Evolutionary conservation across 2,113 vertebrate species (phyloP), one percentile per base, ranked within the genome.

Genomic region (Anarhynchus alexandrinus): DNA sequence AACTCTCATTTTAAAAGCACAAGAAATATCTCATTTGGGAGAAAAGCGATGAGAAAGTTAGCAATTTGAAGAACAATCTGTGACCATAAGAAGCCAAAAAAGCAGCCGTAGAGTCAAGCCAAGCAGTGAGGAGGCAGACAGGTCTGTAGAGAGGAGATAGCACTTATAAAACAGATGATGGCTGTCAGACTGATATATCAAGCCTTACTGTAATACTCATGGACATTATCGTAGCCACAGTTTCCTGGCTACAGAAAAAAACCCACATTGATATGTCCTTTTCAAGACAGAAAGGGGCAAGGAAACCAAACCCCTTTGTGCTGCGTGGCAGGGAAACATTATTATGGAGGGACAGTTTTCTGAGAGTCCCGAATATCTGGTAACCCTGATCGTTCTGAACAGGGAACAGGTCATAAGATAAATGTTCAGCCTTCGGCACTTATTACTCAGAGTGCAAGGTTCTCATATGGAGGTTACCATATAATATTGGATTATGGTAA

Each of bases 351-450:
- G 76, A 79, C 67, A 47, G 38, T 95, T 93, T 92, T 85, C 66
- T 82, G 16, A 77, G 85, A 71, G 79, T 54, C 58, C 55, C 18
- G 25, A 84, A 55, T 73, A 95, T 65, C 65, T 82, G 76, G 81
- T 91, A 96, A 94, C 32, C 42, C 82, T 64, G 89, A 86, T 73
- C 7, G 1, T 57, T 96, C 85, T 57, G 57, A 95, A 64, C 34
- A 93, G 65, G 70, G 71, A 94, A 71, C 34, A 73, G 61, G 69
- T 86, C 93, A 58, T 26, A 85, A 90, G 72, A 96, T 70, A 85
- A 96, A 96, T 91, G 88, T 62, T 96, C 92, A 90, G 54, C 87
- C 86, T 96, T 96, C 10, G 52, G 69, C 76, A 91, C 38, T 94
- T 54, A 84, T 20, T 96, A 62, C 73, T 94, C 88, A 64, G 72